phyloP scores from a whole-genome alignment of 1,140 invertebrate genomes.

The Drosophila sp. region DNA sequence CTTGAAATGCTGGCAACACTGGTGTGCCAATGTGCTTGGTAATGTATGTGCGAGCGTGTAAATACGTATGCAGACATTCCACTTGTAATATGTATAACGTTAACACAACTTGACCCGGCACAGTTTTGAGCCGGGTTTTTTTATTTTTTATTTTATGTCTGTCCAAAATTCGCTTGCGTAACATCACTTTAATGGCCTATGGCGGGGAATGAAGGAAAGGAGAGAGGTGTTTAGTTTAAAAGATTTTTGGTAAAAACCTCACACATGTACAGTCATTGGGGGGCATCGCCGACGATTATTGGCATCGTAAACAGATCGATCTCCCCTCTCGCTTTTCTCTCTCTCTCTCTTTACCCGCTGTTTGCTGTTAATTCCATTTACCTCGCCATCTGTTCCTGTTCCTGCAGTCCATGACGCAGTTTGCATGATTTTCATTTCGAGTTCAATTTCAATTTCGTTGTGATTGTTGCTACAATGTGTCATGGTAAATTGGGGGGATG shows the following conservation, averaged over 20 bases:
- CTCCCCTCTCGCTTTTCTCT: neutral
- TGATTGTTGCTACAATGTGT: conserved; percentile 16
- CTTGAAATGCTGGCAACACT: no score
- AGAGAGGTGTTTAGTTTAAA: conserved; percentile 14
- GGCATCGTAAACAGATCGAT: conserved; percentile 37
- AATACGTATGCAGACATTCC: neutral
- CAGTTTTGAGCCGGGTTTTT: conserved; percentile 48
- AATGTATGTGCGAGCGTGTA: conserved; percentile 3
- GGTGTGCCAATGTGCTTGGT: neutral
- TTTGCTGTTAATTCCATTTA: neutral
- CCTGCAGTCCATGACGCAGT: conserved; percentile 27
- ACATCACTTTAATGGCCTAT: conserved; percentile 30
- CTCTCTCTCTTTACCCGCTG: neutral
- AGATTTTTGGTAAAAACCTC: conserved; percentile 29
- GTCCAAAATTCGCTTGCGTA: conserved; percentile 49
- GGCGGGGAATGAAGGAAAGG: neutral
- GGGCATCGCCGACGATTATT: conserved; percentile 30
- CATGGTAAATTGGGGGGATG: neutral
- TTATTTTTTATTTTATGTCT: conserved; percentile 17
- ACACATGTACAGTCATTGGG: conserved; percentile 23
- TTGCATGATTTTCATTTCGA: conserved; percentile 26
- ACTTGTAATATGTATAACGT: conserved; percentile 24
- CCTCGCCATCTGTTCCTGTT: conserved; percentile 36
- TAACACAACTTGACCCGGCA: conserved; percentile 40
- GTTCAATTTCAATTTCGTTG: conserved; percentile 39